Evolutionary conservation across 2,888 invertebrate species (phyloP).

Genomic region (Spisula subtruncata): DNA sequence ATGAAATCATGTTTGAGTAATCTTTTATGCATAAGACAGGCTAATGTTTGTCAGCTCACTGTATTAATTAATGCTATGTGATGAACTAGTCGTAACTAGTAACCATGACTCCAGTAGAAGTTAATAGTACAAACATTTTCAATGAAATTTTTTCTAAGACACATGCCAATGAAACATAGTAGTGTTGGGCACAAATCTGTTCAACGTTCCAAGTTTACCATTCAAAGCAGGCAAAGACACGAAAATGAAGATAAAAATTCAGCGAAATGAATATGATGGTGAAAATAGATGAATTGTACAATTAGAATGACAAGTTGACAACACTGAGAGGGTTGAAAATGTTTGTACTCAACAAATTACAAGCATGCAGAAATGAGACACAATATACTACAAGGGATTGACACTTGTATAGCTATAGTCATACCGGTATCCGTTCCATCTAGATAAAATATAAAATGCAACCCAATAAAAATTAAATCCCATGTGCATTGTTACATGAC

Average conservation of each 20-base stretch:
- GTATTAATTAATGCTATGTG: conserved; percentile 1
- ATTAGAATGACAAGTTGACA: too few relatives aligned
- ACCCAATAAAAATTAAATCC: not conserved
- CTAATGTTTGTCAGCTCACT: not conserved
- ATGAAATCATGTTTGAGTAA: not conserved
- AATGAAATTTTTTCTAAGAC: not conserved
- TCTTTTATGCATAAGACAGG: not conserved
- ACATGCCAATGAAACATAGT: not conserved
- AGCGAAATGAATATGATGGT: too few relatives aligned
- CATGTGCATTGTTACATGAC: conserved; percentile 9
- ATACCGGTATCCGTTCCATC: conserved; percentile 53
- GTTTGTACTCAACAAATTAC: conserved; percentile 33
- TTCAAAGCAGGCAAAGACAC: too few relatives aligned
- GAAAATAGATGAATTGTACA: too few relatives aligned
- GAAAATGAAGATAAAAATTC: not conserved
- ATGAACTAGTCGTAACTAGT: not conserved
- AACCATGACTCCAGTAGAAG: not conserved
- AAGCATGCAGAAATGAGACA: conserved; percentile 41
- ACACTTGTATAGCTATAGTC: conserved; percentile 45
- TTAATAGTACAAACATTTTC: not conserved
- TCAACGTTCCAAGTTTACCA: too few relatives aligned
- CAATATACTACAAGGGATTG: conserved; percentile 34
- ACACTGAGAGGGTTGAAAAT: conserved; percentile 1
- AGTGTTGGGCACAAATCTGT: too few relatives aligned
- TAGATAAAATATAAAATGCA: conserved; percentile 54